phyloP scores from a whole-genome alignment of 2,888 invertebrate genomes.

The Amiota mariae region DNA sequence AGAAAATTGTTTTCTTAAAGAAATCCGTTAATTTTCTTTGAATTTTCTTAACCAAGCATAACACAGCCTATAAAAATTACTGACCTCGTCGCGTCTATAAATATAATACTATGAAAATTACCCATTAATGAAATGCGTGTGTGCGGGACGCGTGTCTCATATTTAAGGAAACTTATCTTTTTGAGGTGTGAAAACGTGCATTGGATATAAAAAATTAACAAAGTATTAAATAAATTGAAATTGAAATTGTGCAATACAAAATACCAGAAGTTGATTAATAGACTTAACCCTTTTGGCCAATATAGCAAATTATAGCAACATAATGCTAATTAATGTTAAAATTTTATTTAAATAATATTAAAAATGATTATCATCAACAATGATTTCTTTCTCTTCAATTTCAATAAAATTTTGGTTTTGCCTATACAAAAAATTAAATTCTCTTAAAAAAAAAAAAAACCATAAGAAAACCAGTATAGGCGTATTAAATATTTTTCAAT shows the following conservation, averaged over 20 bases:
- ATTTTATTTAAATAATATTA: constrained; percentile 13
- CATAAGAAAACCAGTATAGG: not conserved
- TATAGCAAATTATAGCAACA: constrained; percentile 3
- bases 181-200: constrained; percentile 20
- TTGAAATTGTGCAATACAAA: constrained; percentile 2
- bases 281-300: not conserved
- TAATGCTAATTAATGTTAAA: constrained; percentile 20
- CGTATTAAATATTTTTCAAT: not conserved
- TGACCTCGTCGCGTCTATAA: too few relatives aligned
- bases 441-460: not conserved
- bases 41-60: too few relatives aligned
- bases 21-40: too few relatives aligned
- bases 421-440: too few relatives aligned
- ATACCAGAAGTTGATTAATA: too few relatives aligned
- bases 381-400: too few relatives aligned
- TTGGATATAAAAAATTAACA: not conserved
- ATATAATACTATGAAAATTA: too few relatives aligned
- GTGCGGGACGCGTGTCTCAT: not conserved
- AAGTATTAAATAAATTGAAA: not conserved
- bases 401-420: too few relatives aligned
- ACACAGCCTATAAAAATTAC: too few relatives aligned
- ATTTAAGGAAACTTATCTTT: not conserved
- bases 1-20: too few relatives aligned
- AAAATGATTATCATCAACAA: not conserved
- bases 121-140: not conserved